These are phyloP conservation scores for Fregata magnificens DNA, from an alignment of 2,113 vertebrate genomes.

Conservation along the genomic window DNA sequence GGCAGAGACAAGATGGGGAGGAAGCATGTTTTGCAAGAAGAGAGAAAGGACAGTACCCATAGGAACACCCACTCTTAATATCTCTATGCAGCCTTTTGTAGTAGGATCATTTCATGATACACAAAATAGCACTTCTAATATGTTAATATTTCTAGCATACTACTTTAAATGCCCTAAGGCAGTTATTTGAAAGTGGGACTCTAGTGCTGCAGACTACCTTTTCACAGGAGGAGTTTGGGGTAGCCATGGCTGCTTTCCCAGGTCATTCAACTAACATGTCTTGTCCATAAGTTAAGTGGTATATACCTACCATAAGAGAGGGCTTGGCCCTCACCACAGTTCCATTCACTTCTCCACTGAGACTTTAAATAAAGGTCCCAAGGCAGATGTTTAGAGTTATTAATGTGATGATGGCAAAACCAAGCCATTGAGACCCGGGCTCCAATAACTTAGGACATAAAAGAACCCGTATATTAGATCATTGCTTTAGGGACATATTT, in stretches of 20 bases:
- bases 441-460: not conserved
- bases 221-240: not conserved
- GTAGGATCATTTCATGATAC: not conserved
- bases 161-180: not conserved
- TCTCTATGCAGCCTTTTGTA: not conserved
- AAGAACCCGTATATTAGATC: conserved; percentile 36
- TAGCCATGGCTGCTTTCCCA: not conserved
- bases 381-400: not conserved
- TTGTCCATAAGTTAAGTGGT: not conserved
- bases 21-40: not conserved
- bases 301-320: not conserved
- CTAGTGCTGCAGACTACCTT: not conserved
- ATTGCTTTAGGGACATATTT: conserved; percentile 47
- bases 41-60: not conserved
- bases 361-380: not conserved
- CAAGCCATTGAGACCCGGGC: not conserved
- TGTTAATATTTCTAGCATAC: not conserved
- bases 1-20: not conserved
- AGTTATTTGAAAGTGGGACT: not conserved
- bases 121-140: not conserved
- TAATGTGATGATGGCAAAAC: not conserved
- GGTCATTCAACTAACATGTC: not conserved
- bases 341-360: not conserved
- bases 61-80: not conserved
- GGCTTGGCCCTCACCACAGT: rapidly evolving